Evolutionary conservation across 2,797 vertebrate genomes (phyloP).

Genomic region (Coracias cyanogaster): DNA sequence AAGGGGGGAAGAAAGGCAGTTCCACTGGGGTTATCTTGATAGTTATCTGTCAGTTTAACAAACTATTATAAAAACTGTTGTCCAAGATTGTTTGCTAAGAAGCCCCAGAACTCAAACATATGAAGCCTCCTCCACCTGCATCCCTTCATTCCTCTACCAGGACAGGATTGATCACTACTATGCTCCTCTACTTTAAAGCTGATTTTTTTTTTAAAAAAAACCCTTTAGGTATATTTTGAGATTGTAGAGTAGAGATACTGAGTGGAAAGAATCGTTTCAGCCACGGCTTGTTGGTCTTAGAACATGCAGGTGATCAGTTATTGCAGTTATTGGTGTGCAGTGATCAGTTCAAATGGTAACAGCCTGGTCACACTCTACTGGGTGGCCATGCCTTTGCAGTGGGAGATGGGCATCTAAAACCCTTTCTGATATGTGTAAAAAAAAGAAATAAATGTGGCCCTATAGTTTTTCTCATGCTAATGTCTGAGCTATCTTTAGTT

Average conservation of each 20-base stretch:
- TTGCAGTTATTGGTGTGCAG: background rate
- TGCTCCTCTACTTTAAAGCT: background rate
- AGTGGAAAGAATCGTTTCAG: background rate
- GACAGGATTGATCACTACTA: background rate
- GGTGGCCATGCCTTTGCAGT: fast-evolving
- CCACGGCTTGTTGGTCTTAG: background rate
- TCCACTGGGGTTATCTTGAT: background rate
- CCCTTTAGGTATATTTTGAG: background rate
- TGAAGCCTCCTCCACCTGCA: fast-evolving
- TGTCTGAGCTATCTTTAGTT: background rate
- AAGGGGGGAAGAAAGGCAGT: background rate
- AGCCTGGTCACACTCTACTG: background rate
- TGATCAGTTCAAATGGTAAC: background rate
- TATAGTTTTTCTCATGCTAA: constrained; percentile 46
- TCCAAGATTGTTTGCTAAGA: background rate
- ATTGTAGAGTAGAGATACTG: fast-evolving
- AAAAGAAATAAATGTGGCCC: background rate
- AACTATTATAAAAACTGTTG: fast-evolving
- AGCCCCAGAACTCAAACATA: background rate
- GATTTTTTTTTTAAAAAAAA: background rate
- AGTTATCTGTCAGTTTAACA: background rate
- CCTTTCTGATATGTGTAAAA: background rate
- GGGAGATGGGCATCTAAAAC: background rate
- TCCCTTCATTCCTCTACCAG: background rate
- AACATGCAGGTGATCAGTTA: fast-evolving